Evolutionary conservation across 2,113 vertebrate genomes (phyloP), one percentile per base, ranked within the genome.

Genomic region (Loxodonta africana): DNA sequence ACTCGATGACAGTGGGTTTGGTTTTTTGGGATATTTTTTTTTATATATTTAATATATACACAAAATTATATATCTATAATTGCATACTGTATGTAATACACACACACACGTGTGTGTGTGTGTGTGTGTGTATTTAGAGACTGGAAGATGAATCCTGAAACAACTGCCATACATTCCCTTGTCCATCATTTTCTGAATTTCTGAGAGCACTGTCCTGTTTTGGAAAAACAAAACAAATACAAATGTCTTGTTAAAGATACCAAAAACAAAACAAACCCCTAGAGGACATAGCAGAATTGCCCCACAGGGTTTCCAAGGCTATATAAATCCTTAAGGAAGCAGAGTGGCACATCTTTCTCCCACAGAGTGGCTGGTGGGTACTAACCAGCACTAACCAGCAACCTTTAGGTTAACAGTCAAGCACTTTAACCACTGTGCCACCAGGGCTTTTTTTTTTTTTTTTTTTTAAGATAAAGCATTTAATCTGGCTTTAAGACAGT

Each of bases 161-260:
- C 17, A 78, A 30, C 1, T 18, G 9, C 0, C 21, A 30, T 63
- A 12, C 0, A 1, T 23, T 71, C 62, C 7, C 33, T 88, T 90
- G 78, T 51, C 30, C 84, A 73, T 33, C 21, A 51, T 60, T 60
- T 97, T 95, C 76, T 89, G 4, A 3, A 97, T 1, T 93, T 90
- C 73, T 90, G 67, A 86, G 5, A 96, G 30, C 18, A 90, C 14
- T n/a, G 48, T 18, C 78, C 25, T 71, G 63, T 67, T 94, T 78
- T 44, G 12, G 5, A 48, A 95, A 90, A 92, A 33, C 12, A 96
- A 57, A 93, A 92, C 20, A 89, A 81, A 80, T 86, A 51, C 37
- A 63, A 53, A 21, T 48, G 3, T 17, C 63, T 37, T 82, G 94
- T 80, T 69, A 94, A 84, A 33, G 15, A 57, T 57, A 57, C 53